These are phyloP conservation scores for Anthopleura sola DNA, from an alignment of 64 coral and sea anemone species.

Conservation along the genomic window DNA sequence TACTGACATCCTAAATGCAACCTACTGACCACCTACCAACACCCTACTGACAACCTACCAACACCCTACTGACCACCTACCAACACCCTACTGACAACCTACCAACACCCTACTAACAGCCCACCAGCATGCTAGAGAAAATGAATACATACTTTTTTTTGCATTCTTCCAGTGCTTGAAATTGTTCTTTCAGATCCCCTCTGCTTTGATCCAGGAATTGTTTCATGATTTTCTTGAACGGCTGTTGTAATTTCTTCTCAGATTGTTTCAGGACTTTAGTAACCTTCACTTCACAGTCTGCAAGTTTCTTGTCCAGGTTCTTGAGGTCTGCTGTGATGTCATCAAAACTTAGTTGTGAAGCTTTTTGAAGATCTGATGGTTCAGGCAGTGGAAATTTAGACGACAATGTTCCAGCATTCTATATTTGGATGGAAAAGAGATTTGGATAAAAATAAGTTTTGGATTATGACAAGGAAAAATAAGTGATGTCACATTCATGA, in stretches of 20 bases:
- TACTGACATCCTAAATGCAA: not conserved
- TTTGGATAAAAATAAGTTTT: not conserved
- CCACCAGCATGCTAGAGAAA: not conserved
- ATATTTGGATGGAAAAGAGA: not conserved
- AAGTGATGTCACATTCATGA: not conserved
- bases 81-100: not conserved
- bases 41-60: not conserved
- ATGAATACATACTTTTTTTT: constrained; percentile 47
- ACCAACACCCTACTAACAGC: not conserved
- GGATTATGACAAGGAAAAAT: not conserved
- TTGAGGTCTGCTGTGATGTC: constrained; percentile 65
- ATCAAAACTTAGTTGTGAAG: constrained; percentile 86
- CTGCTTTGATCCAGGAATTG: constrained; percentile 71
- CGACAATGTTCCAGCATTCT: constrained; percentile 89
- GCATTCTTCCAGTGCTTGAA: constrained; percentile 74
- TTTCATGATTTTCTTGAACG: constrained; percentile 68
- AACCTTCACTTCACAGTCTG: constrained; percentile 61
- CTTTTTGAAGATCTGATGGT: constrained; percentile 68
- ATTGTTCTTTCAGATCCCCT: constrained; percentile 60
- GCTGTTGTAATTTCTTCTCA: constrained; percentile 32
- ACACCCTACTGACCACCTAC: not conserved
- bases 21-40: not conserved
- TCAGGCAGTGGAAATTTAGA: constrained; percentile 77
- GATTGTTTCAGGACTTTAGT: constrained; percentile 59
- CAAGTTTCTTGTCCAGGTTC: constrained; percentile 47